Evolutionary conservation across 2,113 vertebrate species (phyloP), one percentile per base, ranked within the genome.

Genomic region (Petrocephalus microphthalmus): DNA sequence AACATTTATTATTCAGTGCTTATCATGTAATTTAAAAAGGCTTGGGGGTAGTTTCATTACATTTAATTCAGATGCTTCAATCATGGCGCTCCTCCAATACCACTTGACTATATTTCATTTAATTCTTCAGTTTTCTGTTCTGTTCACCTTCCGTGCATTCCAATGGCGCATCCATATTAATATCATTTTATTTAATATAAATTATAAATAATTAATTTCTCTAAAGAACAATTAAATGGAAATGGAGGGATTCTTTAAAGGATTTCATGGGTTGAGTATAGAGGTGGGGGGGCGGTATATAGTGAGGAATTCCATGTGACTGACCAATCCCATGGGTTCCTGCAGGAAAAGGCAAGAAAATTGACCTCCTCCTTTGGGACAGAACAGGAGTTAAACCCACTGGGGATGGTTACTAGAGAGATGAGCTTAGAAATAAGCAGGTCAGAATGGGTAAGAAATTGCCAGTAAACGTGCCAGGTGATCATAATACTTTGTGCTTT

Each of bases 1-100:
- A 87, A 88, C 86, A 85, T 87, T 91, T 87, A 56, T 84, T 60
- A 29, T 71, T 33, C 33, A 17, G 13, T 89, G 17, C 22, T 71
- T 82, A 71, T 88, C 87, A 33, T 53, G 45, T 60, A 85, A 45
- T 60, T 42, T 49, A 67, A 87, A 20, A 45, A n/a, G 17, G 37
- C 86, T 8, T 49, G 33, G 2, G 57, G 22, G 33, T 13, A 52
- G 19, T 37, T 25, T 56, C 17, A 53, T 51, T 47, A 51, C 45
- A 53, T 51, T 33, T 5, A 20, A 37, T 37, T 42, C 87, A 37
- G 71, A 53, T 42, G 29, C 20, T 10, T 11, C 49, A 37, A 60
- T 15, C 45, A 87, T 45, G 45, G 5, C 0, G 5, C 57, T 2
- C 57, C 25, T 33, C n/a, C 25, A 67, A 67, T 67, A 67, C 60